Evolutionary conservation across 2,888 invertebrate genomes (phyloP).

Genomic region (Hypsopygia costalis): DNA sequence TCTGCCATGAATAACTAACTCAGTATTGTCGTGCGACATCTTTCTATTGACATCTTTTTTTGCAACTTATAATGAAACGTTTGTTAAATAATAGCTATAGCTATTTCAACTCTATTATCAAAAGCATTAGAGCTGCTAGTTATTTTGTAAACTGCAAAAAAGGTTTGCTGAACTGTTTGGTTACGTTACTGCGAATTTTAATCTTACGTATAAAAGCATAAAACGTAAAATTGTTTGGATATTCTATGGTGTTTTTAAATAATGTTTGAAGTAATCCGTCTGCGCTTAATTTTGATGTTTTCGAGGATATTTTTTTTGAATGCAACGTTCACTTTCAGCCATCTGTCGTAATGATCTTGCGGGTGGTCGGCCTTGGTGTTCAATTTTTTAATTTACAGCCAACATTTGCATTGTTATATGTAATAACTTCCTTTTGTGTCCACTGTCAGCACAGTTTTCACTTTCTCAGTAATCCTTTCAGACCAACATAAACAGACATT

Average conservation of each 20-base stretch:
- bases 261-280: slow-evolving; percentile 57
- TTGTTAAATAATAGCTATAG: neutral
- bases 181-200: too few relatives aligned
- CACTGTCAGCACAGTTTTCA: slow-evolving; percentile 68
- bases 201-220: too few relatives aligned
- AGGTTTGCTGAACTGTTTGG: too few relatives aligned
- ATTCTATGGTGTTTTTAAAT: slow-evolving; percentile 9
- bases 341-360: slow-evolving; percentile 70
- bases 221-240: slow-evolving; percentile 1
- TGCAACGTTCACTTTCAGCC: slow-evolving; percentile 61
- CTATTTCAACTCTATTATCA: slow-evolving; percentile 4
- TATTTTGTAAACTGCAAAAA: too few relatives aligned
- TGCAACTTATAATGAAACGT: neutral
- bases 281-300: slow-evolving; percentile 74
- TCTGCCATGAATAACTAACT: slow-evolving; percentile 76
- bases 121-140: too few relatives aligned
- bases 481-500: slow-evolving; percentile 58
- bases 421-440: slow-evolving; percentile 55
- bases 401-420: slow-evolving; percentile 31
- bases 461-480: slow-evolving; percentile 64
- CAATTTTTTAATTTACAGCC: slow-evolving; percentile 14
- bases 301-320: slow-evolving; percentile 52
- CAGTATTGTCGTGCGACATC: slow-evolving; percentile 69
- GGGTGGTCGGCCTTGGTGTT: slow-evolving; percentile 55
- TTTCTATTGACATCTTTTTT: slow-evolving; percentile 66